Percentiles rank a stretch among this genome's conserved stretches.
These are phyloP conservation scores for Ardeotis arabs DNA, from an alignment of 2,113 vertebrate species.

Conservation along the genomic window DNA sequence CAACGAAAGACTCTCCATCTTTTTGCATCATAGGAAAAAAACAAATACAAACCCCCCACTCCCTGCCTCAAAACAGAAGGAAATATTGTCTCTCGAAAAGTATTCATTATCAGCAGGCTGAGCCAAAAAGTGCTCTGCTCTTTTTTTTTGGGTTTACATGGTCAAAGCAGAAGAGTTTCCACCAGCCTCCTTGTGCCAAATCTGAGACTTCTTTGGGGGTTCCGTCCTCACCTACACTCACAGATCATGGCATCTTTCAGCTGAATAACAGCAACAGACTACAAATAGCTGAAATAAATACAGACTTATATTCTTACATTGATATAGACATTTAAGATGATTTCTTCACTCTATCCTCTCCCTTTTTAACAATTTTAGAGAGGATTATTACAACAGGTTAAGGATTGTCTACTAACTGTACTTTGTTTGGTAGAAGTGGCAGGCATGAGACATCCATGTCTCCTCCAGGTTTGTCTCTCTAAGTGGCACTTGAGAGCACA, in stretches of 20 bases:
- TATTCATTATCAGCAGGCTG: neutral
- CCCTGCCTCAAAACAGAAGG: neutral
- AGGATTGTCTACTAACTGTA: neutral
- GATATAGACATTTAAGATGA: neutral
- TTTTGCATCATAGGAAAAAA: neutral
- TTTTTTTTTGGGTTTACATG: neutral
- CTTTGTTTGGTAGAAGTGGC: neutral
- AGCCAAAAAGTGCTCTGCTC: neutral
- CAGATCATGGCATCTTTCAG: neutral
- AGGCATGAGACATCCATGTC: neutral
- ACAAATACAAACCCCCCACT: fast-evolving
- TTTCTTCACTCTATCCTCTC: neutral
- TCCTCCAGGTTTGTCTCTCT: neutral
- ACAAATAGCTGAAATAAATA: neutral
- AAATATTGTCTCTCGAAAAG: neutral
- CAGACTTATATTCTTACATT: neutral
- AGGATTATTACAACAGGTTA: neutral
- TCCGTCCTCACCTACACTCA: neutral
- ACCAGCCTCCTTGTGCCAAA: neutral
- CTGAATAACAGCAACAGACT: neutral
- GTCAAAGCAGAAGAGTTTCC: neutral
- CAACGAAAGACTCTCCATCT: neutral
- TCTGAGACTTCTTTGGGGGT: fast-evolving
- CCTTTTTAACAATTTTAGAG: neutral
- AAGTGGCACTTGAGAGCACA: neutral